phyloP scores from a whole-genome alignment of 2,113 vertebrate genomes.

The Puma concolor region DNA sequence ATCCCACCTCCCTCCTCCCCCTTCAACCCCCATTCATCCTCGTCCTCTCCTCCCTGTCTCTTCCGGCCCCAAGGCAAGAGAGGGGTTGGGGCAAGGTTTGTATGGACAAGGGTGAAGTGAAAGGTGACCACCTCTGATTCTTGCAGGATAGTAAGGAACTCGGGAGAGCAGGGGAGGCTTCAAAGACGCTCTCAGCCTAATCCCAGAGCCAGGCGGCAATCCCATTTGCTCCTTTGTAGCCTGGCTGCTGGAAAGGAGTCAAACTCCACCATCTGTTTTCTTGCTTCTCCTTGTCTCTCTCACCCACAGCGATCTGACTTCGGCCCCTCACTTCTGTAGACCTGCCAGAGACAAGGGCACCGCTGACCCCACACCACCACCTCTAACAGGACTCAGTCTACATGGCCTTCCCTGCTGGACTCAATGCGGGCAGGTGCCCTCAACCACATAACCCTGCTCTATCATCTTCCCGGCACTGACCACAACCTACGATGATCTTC shows the following conservation, averaged over 20 bases:
- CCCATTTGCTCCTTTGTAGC: neutral
- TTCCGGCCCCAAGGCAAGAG: neutral
- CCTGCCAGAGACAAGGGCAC: neutral
- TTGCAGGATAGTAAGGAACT: neutral
- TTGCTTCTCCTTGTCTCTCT: neutral
- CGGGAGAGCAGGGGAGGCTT: neutral
- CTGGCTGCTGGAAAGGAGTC: neutral
- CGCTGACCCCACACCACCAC: neutral
- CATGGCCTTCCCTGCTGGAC: neutral
- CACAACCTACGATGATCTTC: neutral
- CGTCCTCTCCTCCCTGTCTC: neutral
- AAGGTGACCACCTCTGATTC: neutral
- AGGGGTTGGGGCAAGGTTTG: neutral
- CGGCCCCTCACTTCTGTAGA: neutral
- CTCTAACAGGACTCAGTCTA: neutral
- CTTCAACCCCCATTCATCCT: neutral
- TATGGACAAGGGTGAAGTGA: neutral
- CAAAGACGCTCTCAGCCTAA: neutral
- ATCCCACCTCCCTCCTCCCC: neutral
- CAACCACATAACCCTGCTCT: neutral
- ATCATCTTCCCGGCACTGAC: neutral
- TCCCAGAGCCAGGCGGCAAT: neutral
- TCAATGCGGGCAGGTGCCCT: accelerated
- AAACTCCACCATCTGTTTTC: neutral
- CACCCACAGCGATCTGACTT: neutral